phyloP scores from a whole-genome alignment of 2,113 vertebrate genomes.

The Xiphias gladius region DNA sequence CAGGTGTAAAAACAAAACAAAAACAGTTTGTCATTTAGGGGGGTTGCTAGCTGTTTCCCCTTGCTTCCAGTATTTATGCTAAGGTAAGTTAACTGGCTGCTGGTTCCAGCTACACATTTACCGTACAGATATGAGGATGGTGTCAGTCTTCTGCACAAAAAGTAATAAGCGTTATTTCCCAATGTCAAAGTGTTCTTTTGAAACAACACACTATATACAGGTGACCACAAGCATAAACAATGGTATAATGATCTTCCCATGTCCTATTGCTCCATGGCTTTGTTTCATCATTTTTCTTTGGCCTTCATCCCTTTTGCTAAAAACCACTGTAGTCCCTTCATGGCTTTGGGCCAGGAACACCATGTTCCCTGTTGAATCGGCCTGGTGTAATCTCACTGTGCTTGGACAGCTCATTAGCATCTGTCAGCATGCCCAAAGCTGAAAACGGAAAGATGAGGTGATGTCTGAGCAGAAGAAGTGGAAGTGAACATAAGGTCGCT shows the following conservation, averaged over 20 bases:
- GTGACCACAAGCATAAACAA: background rate
- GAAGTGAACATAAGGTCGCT: conserved; percentile 34
- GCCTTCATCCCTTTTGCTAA: background rate
- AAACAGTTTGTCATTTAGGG: no score
- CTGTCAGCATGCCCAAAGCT: conserved; percentile 55
- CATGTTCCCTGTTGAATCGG: conserved; percentile 21
- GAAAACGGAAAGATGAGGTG: conserved; percentile 48
- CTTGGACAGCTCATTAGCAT: conserved; percentile 62
- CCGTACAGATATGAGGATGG: background rate
- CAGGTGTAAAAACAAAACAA: no score
- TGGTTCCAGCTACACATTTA: background rate
- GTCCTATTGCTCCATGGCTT: background rate
- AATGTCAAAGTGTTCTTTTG: background rate
- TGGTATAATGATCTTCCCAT: background rate
- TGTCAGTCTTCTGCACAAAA: background rate
- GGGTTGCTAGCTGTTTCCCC: background rate
- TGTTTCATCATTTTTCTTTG: conserved; percentile 7
- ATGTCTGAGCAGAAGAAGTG: conserved; percentile 39
- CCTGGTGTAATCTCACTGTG: conserved; percentile 49
- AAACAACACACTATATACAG: background rate
- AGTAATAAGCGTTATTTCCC: background rate
- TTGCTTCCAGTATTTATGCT: background rate
- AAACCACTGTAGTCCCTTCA: conserved; percentile 17
- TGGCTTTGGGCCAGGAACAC: conserved; percentile 49
- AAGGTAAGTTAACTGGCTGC: background rate